These are phyloP conservation scores for Sphaerophoria taeniata DNA, from an alignment of 2,888 invertebrate species.

Conservation along the genomic window DNA sequence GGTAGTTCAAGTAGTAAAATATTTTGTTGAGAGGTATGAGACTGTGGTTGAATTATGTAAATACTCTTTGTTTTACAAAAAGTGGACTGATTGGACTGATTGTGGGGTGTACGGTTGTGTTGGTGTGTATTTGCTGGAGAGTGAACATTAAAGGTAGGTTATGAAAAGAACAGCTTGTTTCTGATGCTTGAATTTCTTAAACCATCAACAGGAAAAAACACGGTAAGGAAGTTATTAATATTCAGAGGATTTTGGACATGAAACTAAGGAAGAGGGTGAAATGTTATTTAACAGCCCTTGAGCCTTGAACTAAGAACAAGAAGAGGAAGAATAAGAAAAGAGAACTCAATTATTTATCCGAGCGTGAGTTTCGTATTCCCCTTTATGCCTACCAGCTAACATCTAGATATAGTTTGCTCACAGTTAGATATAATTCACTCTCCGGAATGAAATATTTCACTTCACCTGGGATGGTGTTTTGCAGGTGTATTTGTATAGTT, in stretches of 20 bases:
- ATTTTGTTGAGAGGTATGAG: background rate
- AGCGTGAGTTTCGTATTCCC: slow-evolving; percentile 6
- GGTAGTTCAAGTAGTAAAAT: background rate
- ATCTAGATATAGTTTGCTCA: slow-evolving; percentile 7
- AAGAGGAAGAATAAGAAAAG: background rate
- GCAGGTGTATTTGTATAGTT: background rate
- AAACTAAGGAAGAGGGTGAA: background rate
- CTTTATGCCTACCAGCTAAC: background rate
- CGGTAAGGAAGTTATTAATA: slow-evolving; percentile 28
- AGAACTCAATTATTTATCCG: slow-evolving; percentile 38
- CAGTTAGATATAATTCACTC: slow-evolving; percentile 7
- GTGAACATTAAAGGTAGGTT: background rate
- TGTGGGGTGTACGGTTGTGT: background rate
- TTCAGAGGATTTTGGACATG: slow-evolving; percentile 7
- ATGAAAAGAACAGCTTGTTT: slow-evolving; percentile 4
- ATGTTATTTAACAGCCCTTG: background rate
- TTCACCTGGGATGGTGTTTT: background rate
- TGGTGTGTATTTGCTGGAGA: background rate
- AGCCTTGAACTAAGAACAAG: background rate
- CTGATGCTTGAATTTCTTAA: background rate
- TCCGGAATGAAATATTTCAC: background rate
- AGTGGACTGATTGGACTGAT: slow-evolving; percentile 28
- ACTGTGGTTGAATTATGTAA: slow-evolving; percentile 16
- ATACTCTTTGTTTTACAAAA: slow-evolving; percentile 27
- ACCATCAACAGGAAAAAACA: background rate